Conservation (phyloP, 2,113 vertebrate genomes). For the Anhinga rufa region DNA sequence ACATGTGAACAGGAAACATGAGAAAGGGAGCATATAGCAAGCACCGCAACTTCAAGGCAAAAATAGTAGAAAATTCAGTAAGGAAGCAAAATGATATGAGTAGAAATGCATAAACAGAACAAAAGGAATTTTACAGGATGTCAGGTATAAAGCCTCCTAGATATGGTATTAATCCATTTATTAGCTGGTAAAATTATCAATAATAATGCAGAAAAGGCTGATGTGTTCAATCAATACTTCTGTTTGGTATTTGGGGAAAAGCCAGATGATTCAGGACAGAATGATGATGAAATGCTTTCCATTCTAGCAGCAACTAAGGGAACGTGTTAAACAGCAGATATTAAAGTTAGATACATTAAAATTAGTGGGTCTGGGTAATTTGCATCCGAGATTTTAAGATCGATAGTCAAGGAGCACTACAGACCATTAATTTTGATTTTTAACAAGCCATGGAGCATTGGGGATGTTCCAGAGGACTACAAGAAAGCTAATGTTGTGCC, state of each 20-base stretch:
- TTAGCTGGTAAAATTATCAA: not conserved
- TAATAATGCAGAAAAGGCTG: not conserved
- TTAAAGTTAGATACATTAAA: constrained; percentile 54
- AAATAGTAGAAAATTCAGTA: not conserved
- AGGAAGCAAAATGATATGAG: not conserved
- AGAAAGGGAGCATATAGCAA: not conserved
- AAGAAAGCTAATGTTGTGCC: constrained; percentile 51
- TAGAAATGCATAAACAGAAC: not conserved
- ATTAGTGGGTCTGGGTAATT: constrained; percentile 34
- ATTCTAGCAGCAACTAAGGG: constrained; percentile 32
- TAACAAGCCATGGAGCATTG: constrained; percentile 38
- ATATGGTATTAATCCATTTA: not conserved
- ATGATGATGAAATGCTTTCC: constrained; percentile 51
- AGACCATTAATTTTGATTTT: constrained; percentile 64
- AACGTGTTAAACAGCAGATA: constrained; percentile 41
- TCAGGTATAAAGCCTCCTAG: not conserved
- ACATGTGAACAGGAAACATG: not conserved
- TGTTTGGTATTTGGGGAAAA: not conserved
- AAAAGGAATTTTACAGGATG: not conserved
- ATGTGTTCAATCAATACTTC: constrained; percentile 39
- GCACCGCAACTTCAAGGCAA: not conserved
- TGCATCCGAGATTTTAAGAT: constrained; percentile 56
- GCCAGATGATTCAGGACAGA: constrained; percentile 39
- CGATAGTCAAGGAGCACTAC: constrained; percentile 14
- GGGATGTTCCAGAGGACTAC: constrained; percentile 43